Base-by-base conservation (phyloP, 2,113 vertebrate species). In the Forbesichthys papilliferus region DNA sequence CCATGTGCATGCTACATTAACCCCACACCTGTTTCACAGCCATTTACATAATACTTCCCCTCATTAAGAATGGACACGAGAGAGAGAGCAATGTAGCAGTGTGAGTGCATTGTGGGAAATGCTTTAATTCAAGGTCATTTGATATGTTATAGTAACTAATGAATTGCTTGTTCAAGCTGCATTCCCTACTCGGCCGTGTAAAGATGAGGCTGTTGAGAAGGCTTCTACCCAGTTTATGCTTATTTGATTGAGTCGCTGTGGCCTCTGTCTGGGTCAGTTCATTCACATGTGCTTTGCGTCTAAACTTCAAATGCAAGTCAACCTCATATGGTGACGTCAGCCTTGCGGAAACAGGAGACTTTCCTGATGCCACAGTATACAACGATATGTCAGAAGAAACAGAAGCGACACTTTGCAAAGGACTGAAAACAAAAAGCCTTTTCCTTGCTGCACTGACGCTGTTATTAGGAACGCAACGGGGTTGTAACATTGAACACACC, bases 41-140 rank as follows among this genome's bases (percentile, higher is more conserved):
- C 16, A 66, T 78, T 68, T 63, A 56, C 73, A 75, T 47, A 72
- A 60, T 16, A 46, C 16, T 49, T 63, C 18, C 9, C 33, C 56
- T 80, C 76, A 77, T 85, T 81, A 78, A 27, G 69, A 69, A 78
- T 49, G 63, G 61, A 69, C 48, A 46, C 7, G 46, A 48, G 55
- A 47, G 9, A 56, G 63, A 70, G 68, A 70, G 68, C 4, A 9
- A 7, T 54, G 52, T n/a, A 8, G n/a, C 13, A 14, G n/a, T 48
- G 63, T 27, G n/a, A 33, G 60, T 75, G 9, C 13, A 52, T 52
- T 12, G 49, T 52, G 49, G 49, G 13, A 52, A 52, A 6, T 5
- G 36, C 36, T 42, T 42, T 42, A 27, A 27, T 27, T 27, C 27
- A 27, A 27, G 27, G 27, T 27, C 27, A 27, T 27, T 27, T 27